Evolutionary conservation across 2,888 invertebrate genomes (phyloP).

Genomic region (Philonicus albiceps): DNA sequence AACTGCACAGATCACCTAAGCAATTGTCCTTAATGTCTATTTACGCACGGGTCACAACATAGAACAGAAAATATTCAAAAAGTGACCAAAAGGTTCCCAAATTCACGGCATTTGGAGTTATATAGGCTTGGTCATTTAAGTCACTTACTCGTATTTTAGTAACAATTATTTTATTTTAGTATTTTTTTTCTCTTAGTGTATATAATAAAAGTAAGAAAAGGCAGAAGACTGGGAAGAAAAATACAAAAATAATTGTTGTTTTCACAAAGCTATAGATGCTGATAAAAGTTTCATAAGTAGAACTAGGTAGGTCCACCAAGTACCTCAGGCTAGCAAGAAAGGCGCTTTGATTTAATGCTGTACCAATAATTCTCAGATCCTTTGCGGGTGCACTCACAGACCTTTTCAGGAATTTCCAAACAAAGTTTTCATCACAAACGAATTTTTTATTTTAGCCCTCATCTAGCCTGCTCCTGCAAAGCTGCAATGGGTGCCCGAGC

Average conservation of each 20-base stretch:
- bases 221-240: neutral
- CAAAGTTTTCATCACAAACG: neutral
- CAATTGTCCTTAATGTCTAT: too few relatives aligned
- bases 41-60: too few relatives aligned
- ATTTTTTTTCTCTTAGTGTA: too few relatives aligned
- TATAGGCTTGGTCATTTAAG: too few relatives aligned
- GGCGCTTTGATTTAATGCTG: neutral
- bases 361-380: neutral
- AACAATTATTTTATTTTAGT: too few relatives aligned
- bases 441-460: neutral
- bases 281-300: neutral
- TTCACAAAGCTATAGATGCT: neutral
- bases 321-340: neutral
- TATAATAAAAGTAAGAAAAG: neutral
- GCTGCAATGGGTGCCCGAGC: neutral
- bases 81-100: too few relatives aligned
- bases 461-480: neutral
- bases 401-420: neutral
- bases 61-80: too few relatives aligned
- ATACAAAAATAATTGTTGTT: neutral
- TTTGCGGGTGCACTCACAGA: neutral
- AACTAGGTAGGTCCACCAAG: neutral
- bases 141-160: too few relatives aligned
- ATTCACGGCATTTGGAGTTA: too few relatives aligned
- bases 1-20: too few relatives aligned